Percentiles rank a stretch among this genome's conserved stretches.
Evolutionary conservation across 1,140 invertebrate species (phyloP).

Genomic region (Psilanteris sp.): DNA sequence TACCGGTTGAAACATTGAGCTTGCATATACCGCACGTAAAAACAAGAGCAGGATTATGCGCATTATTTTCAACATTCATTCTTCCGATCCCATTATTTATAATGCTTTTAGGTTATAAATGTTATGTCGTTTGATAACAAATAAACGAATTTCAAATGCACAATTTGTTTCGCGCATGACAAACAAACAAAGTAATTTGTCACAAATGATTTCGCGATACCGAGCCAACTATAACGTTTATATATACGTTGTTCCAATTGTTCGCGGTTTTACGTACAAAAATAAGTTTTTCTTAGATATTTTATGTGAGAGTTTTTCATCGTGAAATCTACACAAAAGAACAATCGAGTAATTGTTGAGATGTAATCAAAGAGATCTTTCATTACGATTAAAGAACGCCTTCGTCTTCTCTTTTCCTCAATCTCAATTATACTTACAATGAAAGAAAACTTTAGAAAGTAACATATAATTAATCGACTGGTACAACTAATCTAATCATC

Average conservation of each 20-base stretch:
- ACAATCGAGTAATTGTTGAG: constrained; percentile 62
- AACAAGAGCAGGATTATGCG: background rate
- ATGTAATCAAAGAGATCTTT: constrained; percentile 64
- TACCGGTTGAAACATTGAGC: constrained; percentile 7
- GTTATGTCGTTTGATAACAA: no score
- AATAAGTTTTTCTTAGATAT: constrained; percentile 45
- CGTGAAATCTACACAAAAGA: constrained; percentile 48
- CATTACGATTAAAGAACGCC: constrained; percentile 61
- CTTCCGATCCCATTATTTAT: no score
- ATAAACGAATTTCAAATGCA: no score
- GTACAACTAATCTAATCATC: constrained; percentile 52
- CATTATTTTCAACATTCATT: no score
- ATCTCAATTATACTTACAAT: constrained; percentile 55
- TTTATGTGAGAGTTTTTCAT: constrained; percentile 56
- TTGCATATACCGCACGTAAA: constrained; percentile 19
- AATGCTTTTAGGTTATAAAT: no score
- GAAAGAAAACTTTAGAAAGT: constrained; percentile 62
- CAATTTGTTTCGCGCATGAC: no score
- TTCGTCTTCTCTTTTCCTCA: constrained; percentile 57
- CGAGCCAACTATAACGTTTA: background rate
- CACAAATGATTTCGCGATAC: constrained; percentile 2
- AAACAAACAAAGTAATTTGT: no score
- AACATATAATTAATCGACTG: constrained; percentile 60
- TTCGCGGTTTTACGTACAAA: constrained; percentile 18
- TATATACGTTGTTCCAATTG: constrained; percentile 8